Evolutionary conservation across 1,140 invertebrate species (phyloP), one percentile per base, ranked within the genome.

Genomic region (Drosophila subpulchrella): DNA sequence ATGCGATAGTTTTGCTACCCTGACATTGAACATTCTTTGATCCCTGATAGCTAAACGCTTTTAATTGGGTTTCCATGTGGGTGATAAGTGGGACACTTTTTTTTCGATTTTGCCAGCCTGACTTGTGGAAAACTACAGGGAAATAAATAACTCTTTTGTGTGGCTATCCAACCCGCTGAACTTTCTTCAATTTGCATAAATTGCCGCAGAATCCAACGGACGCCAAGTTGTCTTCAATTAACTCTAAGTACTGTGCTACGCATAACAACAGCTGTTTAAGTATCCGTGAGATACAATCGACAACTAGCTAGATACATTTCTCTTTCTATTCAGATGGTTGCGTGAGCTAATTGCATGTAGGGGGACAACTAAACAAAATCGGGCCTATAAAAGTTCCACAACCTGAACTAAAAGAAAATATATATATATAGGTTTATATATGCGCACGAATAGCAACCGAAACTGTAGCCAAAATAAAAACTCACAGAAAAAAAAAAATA

Each of bases 311-410:
- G 17, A 53, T 48, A 20, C 6, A 39, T 12, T 24, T 63, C 8
- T 30, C n/a, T 48, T 36, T 15, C 42, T 48, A 15, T 48, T 48
- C 67, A 48, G 20, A 11, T 32, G 53, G 50, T 76, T 76, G 73
- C 72, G 73, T 76, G 73, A 76, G 61, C 48, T 76, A 76, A 76
- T 76, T 76, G 73, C 70, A 73, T 73, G 48, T n/a, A 34, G 32
- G 47, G 32, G 24, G 53, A 71, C 36, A 57, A 48, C 51, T 34
- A 70, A 55, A 46, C 72, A 75, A 38, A 65, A 75, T 62, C 39
- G 70, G 15, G 58, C 50, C 72, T 75, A 76, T 71, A 71, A 72
- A 72, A 71, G 41, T 72, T 72, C 68, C 68, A 50, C 39, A 70
- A 57, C 50, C 42, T 55, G 73, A 76, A 76, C 48, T 42, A 56